Conservation (phyloP, 2,113 vertebrate genomes). For the Phaetusa simplex region DNA sequence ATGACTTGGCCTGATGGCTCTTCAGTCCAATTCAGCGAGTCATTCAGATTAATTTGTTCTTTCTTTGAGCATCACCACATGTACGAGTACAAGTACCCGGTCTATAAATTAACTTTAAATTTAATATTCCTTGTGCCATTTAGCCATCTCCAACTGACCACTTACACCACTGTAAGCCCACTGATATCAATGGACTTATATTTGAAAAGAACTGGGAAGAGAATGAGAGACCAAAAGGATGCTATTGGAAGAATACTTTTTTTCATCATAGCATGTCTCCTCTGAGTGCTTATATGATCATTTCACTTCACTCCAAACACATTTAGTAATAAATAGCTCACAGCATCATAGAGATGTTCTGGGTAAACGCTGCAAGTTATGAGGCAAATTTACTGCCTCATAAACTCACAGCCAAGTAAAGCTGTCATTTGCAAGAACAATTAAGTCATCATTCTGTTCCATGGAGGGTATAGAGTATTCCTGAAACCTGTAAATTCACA, state of each 20-base stretch:
- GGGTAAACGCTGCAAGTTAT: constrained; percentile 46
- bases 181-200: not conserved
- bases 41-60: not conserved
- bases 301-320: constrained; percentile 1
- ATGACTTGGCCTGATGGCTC: not conserved
- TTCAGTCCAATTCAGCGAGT: not conserved
- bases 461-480: constrained; percentile 12
- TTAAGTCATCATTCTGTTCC: constrained; percentile 51
- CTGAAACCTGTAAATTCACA: not conserved
- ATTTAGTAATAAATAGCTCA: constrained; percentile 54
- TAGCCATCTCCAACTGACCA: not conserved
- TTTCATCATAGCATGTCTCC: not conserved
- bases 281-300: not conserved
- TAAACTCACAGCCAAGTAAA: constrained; percentile 70
- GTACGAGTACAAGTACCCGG: not conserved
- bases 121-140: not conserved
- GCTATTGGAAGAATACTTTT: not conserved
- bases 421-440: constrained; percentile 60
- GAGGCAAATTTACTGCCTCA: constrained; percentile 65
- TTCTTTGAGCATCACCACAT: not conserved
- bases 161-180: not conserved
- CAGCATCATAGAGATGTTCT: constrained; percentile 31
- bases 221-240: not conserved
- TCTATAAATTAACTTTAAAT: constrained; percentile 5
- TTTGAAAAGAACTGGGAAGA: not conserved